phyloP scores from a whole-genome alignment of 2,113 vertebrate genomes.

The Apus apus region DNA sequence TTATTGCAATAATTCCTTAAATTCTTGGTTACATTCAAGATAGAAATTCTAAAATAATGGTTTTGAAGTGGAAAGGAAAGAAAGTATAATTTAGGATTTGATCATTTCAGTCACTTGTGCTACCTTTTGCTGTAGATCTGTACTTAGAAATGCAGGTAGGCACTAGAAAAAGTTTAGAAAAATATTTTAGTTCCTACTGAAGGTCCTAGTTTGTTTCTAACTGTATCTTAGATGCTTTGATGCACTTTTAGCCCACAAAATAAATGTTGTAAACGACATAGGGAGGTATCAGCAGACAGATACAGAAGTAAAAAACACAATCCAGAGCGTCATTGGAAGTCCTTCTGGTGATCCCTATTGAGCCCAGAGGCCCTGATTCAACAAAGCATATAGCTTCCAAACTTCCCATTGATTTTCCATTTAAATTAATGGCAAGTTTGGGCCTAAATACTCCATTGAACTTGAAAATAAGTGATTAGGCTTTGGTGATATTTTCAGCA shows the following conservation, averaged over 20 bases:
- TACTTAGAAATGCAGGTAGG: background rate
- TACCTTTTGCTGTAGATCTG: background rate
- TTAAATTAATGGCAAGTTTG: constrained; percentile 45
- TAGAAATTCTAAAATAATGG: background rate
- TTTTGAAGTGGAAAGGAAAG: background rate
- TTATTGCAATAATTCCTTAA: background rate
- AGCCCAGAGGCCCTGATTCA: constrained; percentile 31
- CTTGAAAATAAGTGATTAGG: background rate
- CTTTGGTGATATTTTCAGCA: constrained; percentile 3
- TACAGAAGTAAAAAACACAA: background rate
- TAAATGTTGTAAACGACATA: background rate
- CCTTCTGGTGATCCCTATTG: background rate
- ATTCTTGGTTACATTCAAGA: background rate
- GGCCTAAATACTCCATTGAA: constrained; percentile 46
- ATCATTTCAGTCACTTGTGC: background rate
- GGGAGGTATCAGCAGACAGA: background rate
- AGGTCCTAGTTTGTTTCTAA: background rate
- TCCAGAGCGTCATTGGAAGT: background rate
- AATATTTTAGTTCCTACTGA: background rate
- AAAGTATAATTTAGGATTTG: background rate
- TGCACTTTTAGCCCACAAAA: background rate
- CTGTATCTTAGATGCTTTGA: background rate
- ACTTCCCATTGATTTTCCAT: constrained; percentile 36
- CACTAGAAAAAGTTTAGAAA: background rate
- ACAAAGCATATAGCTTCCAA: constrained; percentile 34